Conservation (phyloP, 2,888 invertebrate species). For the Metallyticus violacea region DNA sequence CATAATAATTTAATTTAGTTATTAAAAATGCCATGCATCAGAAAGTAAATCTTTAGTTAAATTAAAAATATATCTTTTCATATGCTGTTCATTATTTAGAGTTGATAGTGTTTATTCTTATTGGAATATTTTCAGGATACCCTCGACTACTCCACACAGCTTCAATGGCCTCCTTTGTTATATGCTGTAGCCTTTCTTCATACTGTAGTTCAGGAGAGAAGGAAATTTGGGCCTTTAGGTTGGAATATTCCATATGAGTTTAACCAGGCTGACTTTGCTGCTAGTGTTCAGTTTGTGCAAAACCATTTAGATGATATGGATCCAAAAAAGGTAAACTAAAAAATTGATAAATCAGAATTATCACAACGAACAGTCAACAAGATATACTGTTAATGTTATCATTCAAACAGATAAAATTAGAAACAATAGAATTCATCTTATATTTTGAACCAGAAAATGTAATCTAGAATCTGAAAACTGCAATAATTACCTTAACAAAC, state of each 20-base stretch:
- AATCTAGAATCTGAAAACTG: no score
- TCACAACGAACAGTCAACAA: no score
- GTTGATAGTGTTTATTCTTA: background rate
- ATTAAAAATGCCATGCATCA: no score
- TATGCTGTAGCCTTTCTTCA: conserved; percentile 94
- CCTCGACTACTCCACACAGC: conserved; percentile 84
- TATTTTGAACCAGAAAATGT: no score
- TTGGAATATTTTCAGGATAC: conserved; percentile 62
- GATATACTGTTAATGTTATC: background rate
- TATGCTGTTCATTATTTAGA: no score
- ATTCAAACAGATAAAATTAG: background rate
- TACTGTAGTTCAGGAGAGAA: conserved; percentile 89
- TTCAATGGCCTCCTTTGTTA: conserved; percentile 90
- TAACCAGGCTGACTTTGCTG: conserved; percentile 94
- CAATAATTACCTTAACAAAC: no score
- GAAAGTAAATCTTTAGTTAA: no score
- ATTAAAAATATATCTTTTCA: no score
- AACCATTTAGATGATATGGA: conserved; percentile 97
- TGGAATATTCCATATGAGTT: conserved; percentile 98
- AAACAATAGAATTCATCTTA: background rate
- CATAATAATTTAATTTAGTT: no score
- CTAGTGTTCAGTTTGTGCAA: conserved; percentile 93
- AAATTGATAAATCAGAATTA: no score
- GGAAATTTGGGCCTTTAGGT: conserved; percentile 94
- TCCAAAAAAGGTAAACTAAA: conserved; percentile 68